Base-by-base conservation (phyloP, 1,140 invertebrate genomes). In the Hylaeus anthracinus region DNA sequence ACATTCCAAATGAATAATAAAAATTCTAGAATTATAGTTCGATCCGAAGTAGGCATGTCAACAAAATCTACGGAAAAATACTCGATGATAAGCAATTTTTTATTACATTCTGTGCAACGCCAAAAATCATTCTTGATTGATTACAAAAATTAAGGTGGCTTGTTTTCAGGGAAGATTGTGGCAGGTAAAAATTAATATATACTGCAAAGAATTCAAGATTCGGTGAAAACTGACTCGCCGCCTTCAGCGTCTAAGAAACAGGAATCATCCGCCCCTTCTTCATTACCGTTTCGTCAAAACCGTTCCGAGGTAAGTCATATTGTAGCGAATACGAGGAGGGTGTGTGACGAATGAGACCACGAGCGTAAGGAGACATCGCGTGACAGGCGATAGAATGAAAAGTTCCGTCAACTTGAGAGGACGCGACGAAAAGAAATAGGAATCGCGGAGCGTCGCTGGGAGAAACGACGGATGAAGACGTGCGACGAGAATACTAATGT, bases 321-420 rank as follows among this genome's bases (percentile, higher is more conserved):
- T 53, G 8, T 43, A 1, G 14, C 39, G 5, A 60, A 26, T 8
- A 26, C 14, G 45, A 3, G 26, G 14, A 26, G 58, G 71, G 43
- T 51, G 58, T 72, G 45, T 51, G 71, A 72, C 56, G 26, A 61
- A 72, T 51, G 71, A 72, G 71, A 41, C 10, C 14, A 39, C 71
- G 43, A 37, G 43, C 58, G 43, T 48, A 72, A 72, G 26, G 26
- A 72, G 71, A 72, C 71, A 56, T 71, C 4, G 71, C 71, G 58
- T 72, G 71, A 72, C 71, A 72, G 71, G 58, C 61, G 71, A 70
- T 55, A 70, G 51, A 63, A 61, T 45, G 71, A 15, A 37, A 43
- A 61, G 71, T 61, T 15, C 12, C 26, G 26, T 48, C 43, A 72
- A 51, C 51, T 51, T 51, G 51, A 51, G 71, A 61, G 26, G 41